Base-by-base conservation (phyloP, 2,888 invertebrate genomes). In the Tineola bisselliella region DNA sequence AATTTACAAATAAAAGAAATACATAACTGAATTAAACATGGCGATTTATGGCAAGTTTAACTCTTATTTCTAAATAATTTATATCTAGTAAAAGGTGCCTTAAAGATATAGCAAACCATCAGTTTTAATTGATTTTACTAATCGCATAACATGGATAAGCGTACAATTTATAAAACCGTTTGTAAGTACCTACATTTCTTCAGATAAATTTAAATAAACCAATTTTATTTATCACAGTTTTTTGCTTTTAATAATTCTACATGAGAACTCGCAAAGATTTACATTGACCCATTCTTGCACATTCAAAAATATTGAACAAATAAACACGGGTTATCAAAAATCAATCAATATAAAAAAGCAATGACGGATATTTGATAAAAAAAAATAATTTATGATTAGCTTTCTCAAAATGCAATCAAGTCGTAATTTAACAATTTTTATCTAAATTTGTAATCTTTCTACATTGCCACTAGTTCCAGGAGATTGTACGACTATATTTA, bases 31-130 rank as follows among this genome's bases (percentile, higher is more conserved):
- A 81, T 82, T 79, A 84, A 84, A 82, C 84, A 83, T 83, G 79
- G 81, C 81, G 71, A 71, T 64, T 64, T 77, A 84, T 84, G 86
- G 86, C 81, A 78, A 77, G 84, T 83, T 84, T 81, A 84, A 84
- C 81, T 81, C 79, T 61, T 61, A 59, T 66, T 38, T 38, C 38
- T 38, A 38, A 38, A 6, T 38, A 10, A 38, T 12, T 38, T 38
- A 38, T 38, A 38, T 38, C 38, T 38, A 38, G 10, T 10, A 38
- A 38, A 38, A 10, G 3, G 10, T 6, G 38, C 38, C 38, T 38
- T 38, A 10, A 12, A 38, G 10, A n/a, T n/a, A n/a, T n/a, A n/a
- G n/a, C n/a, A n/a, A n/a, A n/a, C n/a, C n/a, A n/a, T n/a, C n/a
- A n/a, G n/a, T n/a, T n/a, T n/a, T n/a, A n/a, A n/a, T n/a, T n/a